phyloP scores from a whole-genome alignment of 2,113 vertebrate genomes.

The Rhabdornis inornatus region DNA sequence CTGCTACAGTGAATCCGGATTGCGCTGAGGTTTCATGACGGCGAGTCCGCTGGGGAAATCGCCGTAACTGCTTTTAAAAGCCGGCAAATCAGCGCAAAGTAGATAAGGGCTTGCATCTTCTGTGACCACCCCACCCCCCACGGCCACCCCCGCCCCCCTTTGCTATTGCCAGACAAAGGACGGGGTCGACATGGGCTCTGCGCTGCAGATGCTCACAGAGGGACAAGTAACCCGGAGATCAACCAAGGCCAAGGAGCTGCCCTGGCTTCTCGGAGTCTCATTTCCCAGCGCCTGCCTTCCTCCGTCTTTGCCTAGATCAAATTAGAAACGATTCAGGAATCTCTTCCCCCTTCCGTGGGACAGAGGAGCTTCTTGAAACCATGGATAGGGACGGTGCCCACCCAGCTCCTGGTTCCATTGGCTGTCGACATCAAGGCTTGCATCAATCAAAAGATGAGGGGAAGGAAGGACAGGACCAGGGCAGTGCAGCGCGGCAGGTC shows the following conservation, averaged over 20 bases:
- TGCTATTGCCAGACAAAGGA: background rate
- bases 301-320: background rate
- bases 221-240: background rate
- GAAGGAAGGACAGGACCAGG: background rate
- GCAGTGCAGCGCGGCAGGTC: background rate
- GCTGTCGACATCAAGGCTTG: background rate
- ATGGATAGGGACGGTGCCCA: background rate
- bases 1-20: background rate
- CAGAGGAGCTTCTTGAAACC: background rate
- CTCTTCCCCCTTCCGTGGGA: background rate
- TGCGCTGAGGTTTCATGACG: background rate
- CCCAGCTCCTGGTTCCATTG: background rate
- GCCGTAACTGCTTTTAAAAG: background rate
- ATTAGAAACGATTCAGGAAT: background rate
- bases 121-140: background rate
- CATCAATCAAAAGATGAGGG: background rate
- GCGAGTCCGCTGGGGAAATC: background rate
- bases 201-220: slow-evolving; percentile 7
- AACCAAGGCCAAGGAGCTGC: background rate
- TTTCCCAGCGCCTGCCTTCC: background rate
- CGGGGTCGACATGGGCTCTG: background rate
- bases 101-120: background rate
- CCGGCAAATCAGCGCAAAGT: background rate
- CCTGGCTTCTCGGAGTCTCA: background rate
- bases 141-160: background rate